A percentile compares a stretch with the other conserved stretches of the same genome.
These are phyloP conservation scores for Noctua pronuba DNA, from an alignment of 2,888 invertebrate species.

Conservation along the genomic window DNA sequence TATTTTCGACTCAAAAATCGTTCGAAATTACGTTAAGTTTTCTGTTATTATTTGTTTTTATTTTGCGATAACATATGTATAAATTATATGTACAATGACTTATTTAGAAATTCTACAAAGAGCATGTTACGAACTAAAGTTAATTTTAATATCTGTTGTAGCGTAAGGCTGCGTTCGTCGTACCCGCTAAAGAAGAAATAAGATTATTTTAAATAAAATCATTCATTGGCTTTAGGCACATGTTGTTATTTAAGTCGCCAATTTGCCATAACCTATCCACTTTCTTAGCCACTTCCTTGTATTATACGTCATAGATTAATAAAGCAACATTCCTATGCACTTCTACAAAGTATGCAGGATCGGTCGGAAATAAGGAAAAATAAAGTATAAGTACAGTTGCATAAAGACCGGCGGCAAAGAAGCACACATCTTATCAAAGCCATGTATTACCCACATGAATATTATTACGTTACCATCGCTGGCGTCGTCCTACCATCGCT, in stretches of 20 bases:
- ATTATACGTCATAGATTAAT: no score
- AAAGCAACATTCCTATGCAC: not conserved
- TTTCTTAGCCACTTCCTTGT: no score
- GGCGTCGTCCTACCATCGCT: constrained; percentile 73
- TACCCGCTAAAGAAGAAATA: not conserved
- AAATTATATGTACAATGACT: not conserved
- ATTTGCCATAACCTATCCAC: no score
- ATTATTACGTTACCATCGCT: constrained; percentile 66
- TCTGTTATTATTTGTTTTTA: not conserved
- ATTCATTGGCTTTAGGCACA: not conserved
- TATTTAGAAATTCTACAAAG: no score
- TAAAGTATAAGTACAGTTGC: no score
- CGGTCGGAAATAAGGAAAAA: not conserved
- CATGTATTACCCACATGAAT: not conserved
- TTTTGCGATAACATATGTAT: not conserved
- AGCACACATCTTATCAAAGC: not conserved
- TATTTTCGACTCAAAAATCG: no score
- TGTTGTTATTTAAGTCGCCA: no score
- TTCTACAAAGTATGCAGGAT: not conserved
- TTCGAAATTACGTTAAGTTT: no score
- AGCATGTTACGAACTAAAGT: not conserved
- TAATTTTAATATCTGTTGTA: not conserved
- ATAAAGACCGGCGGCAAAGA: not conserved
- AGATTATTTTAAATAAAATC: not conserved
- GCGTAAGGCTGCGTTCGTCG: not conserved